Evolutionary conservation across 1,140 invertebrate species (phyloP).

Genomic region (Papilio glaucus): DNA sequence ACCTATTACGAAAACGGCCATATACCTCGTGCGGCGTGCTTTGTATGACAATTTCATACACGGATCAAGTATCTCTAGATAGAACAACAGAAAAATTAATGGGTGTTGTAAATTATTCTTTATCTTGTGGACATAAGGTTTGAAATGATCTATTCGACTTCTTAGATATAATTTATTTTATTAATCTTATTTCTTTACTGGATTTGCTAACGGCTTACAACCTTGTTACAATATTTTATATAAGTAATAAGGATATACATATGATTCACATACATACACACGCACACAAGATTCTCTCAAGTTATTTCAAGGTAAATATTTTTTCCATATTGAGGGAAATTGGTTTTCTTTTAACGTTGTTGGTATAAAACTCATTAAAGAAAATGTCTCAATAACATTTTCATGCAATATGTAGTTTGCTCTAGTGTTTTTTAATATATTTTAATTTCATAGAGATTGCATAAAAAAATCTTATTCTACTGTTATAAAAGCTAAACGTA

Average conservation of each 20-base stretch:
- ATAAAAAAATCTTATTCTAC: neutral
- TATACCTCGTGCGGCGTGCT: slow-evolving; percentile 61
- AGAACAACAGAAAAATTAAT: slow-evolving; percentile 16
- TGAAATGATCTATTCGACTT: neutral
- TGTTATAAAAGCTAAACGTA: neutral
- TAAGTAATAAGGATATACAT: neutral
- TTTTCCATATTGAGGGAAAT: too few species aligned
- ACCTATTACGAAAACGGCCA: slow-evolving; percentile 74
- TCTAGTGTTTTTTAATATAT: neutral
- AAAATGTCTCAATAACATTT: too few species aligned
- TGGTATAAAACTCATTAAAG: too few species aligned
- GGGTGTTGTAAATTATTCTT: neutral
- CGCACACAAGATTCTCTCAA: neutral
- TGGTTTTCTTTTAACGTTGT: too few species aligned
- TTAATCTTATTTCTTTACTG: slow-evolving; percentile 9
- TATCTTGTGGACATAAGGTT: neutral
- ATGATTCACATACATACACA: neutral
- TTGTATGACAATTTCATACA: slow-evolving; percentile 57
- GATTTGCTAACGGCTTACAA: neutral
- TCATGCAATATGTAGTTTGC: too few species aligned
- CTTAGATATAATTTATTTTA: neutral
- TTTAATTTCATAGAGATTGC: neutral
- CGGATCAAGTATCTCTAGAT: slow-evolving; percentile 22
- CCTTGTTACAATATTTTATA: slow-evolving; percentile 8
- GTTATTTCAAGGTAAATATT: too few species aligned